Evolutionary conservation across 2,888 invertebrate species (phyloP).

Genomic region (Saturnia japonica): DNA sequence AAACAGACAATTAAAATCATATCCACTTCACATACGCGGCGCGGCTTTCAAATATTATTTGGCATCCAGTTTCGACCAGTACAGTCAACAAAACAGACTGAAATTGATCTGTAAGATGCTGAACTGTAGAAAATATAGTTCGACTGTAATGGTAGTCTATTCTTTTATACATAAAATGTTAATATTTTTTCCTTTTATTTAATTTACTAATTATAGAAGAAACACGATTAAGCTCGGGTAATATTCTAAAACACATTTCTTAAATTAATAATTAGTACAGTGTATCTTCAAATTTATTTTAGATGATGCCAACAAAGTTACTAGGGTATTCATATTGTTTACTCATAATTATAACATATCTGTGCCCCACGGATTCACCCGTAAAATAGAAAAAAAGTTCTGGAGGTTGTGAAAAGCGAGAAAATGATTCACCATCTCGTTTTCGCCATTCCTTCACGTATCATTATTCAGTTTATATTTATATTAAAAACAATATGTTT

Average conservation of each 20-base stretch:
- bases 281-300: neutral
- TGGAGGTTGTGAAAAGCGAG: no score
- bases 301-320: neutral
- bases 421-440: no score
- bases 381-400: no score
- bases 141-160: neutral
- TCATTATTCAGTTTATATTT: no score
- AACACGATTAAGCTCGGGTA: neutral
- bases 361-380: no score
- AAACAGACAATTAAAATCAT: slow-evolving; percentile 31
- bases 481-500: no score
- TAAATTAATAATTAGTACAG: neutral
- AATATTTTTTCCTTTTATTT: neutral
- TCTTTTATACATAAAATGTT: neutral
- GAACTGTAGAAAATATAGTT: neutral
- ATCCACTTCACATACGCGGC: slow-evolving; percentile 19
- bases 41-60: slow-evolving; percentile 4
- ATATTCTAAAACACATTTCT: neutral
- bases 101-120: neutral
- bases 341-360: no score
- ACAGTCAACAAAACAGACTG: neutral
- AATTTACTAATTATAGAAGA: neutral
- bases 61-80: neutral
- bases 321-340: no score
- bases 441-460: no score